Percentiles rank a stretch among this genome's conserved stretches.
Conservation (phyloP, 2,113 vertebrate species). For the Crotophaga sulcirostris region DNA sequence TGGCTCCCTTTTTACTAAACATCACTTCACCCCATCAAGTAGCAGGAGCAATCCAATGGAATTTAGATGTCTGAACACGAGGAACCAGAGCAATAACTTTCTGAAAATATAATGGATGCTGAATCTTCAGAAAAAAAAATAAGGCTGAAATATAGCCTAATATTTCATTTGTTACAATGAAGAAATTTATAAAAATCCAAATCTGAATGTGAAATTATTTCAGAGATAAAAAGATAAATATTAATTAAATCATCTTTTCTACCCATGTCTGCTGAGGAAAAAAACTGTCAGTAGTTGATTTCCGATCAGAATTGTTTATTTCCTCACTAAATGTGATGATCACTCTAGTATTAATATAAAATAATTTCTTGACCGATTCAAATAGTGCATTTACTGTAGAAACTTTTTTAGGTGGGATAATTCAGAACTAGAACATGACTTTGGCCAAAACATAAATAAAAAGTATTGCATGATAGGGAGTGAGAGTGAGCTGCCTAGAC, state of each 20-base stretch:
- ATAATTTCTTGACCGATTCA: neutral
- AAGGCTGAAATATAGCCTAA: neutral
- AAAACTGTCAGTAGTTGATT: neutral
- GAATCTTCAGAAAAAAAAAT: neutral
- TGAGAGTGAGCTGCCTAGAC: neutral
- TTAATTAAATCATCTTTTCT: neutral
- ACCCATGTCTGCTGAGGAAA: neutral
- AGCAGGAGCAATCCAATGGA: neutral
- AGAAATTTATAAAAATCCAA: neutral
- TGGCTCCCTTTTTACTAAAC: neutral
- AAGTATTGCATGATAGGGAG: neutral
- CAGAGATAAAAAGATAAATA: neutral
- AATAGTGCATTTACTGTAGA: neutral
- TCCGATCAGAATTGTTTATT: neutral
- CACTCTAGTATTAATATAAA: neutral
- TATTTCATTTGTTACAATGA: neutral
- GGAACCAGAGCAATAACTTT: neutral
- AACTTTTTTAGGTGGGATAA: neutral
- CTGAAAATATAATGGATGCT: neutral
- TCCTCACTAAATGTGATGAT: neutral
- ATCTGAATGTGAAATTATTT: neutral
- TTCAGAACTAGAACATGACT: neutral
- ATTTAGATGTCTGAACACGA: neutral
- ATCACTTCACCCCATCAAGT: neutral
- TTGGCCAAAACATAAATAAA: neutral